Evolutionary conservation across 2,888 invertebrate genomes (phyloP), one percentile per base, ranked within the genome.

Genomic region (Ditula angustiorana): DNA sequence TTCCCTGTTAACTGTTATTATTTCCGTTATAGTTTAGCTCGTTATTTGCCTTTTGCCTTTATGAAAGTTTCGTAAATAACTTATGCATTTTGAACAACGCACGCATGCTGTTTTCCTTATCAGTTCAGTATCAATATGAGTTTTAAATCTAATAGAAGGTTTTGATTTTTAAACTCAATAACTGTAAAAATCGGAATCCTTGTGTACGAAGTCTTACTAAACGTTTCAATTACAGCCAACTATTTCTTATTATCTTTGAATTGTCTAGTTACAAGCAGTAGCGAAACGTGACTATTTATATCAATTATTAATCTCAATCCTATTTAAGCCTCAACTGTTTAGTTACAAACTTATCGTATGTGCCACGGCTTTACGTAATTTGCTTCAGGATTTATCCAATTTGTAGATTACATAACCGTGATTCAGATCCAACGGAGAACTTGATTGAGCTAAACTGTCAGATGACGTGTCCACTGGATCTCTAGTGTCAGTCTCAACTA

Each of bases 401-500:
- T 69, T 67, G 59, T 61, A 35, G 61, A 41, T 72, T 67, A 66
- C 61, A 37, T 64, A 75, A 67, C 63, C 41, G 63, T 64, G 50
- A 41, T 67, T 69, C 67, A 66, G 63, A 58, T 66, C 47, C 33
- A 61, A 53, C 57, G 23, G 28, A 57, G 13, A 47, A 28, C 57
- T 52, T 58, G 56, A 62, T 59, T 24, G 49, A 33, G 59, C 41
- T 44, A 69, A 67, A 63, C 58, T 66, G 73, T 67, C 73, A 46
- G 44, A 69, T 69, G 69, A 67, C 50, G 57, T 63, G 44, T 60
- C 26, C 37, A 44, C 52, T 62, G 52, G 44, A 67, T 68, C 71
- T 71, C 74, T 68, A 66, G 61, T 56, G 68, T 69, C 73, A 72
- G 64, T 71, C 65, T 67, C 67, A 72, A 76, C 69, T 67, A 68